Base-by-base conservation (phyloP, 2,797 vertebrate species). In the Vespertilio murinus region DNA sequence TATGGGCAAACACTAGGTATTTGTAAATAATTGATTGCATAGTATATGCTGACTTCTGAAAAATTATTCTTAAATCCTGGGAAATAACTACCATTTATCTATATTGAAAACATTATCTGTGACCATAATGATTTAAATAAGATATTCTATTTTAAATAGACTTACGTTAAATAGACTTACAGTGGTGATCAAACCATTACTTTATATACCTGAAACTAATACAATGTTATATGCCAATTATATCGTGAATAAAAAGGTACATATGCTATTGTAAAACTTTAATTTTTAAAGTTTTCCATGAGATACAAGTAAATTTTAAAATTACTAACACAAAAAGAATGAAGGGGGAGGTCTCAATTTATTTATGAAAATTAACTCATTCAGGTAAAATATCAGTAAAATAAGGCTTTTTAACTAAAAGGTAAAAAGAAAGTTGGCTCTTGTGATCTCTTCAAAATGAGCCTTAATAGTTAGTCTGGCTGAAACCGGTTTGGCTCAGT, bases 41-140 rank as follows among this genome's bases (percentile, higher is more conserved):
- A 77, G 1, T 28, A 64, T 65, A 67, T 28, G 40, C 6, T 49
- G 52, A 84, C 47, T 59, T 69, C 40, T 70, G 16, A 42, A 84
- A 88, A 94, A 64, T 65, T 71, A 40, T 78, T 84, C n/a, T 70
- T 91, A 87, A 88, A 88, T 95, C 90, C 47, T 79, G 20, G 38
- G 67, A 86, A 80, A 74, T 59, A 23, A 75, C 20, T 38, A 47
- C 52, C 54, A 25, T 65, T 71, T 42, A 88, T 74, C 56, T 61
- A 65, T 54, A 85, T 30, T 22, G 22, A 79, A 77, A 38, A 84
- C 12, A 75, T 9, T 45, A 73, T 45, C 23, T 5, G 1, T 77
- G 14, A 56, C 59, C 2, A 47, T 42, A 90, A 52, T 33, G 25
- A 74, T 35, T 49, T 23, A 79, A 87, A 25, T 23, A 84, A 23